Evolutionary conservation across 1,140 invertebrate genomes (phyloP).

Genomic region (Parapsyche elsis): DNA sequence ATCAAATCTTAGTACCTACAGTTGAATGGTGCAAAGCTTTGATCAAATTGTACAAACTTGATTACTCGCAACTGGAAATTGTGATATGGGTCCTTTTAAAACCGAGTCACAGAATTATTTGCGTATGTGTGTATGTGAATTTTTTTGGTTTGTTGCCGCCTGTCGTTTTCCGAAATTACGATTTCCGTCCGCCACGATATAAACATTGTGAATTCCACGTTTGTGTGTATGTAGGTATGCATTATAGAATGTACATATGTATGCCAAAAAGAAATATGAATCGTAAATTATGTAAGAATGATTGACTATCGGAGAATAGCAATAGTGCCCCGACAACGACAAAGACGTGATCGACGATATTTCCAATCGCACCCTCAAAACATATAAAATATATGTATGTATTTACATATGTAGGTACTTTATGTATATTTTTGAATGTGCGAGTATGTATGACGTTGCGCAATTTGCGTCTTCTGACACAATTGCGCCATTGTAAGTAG

Average conservation of each 20-base stretch:
- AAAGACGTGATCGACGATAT: conserved; percentile 13
- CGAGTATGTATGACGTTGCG: background rate
- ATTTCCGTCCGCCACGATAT: conserved; percentile 17
- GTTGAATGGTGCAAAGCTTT: too few species aligned
- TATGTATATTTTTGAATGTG: background rate
- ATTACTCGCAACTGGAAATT: too few species aligned
- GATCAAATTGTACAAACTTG: too few species aligned
- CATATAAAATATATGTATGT: background rate
- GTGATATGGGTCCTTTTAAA: too few species aligned
- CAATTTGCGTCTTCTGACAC: background rate
- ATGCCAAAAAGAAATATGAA: conserved; percentile 30
- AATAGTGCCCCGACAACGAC: conserved; percentile 16
- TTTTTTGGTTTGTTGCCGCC: conserved; percentile 10
- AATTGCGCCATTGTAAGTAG: background rate
- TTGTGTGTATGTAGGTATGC: background rate
- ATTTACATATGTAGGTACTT: background rate
- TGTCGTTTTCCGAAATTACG: conserved; percentile 27
- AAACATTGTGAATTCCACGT: conserved; percentile 30
- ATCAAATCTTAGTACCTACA: too few species aligned
- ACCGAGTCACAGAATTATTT: too few species aligned
- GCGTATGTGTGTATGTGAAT: background rate
- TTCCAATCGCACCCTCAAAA: conserved; percentile 4
- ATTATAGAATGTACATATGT: background rate
- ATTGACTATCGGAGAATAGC: conserved; percentile 22
- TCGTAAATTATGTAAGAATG: conserved; percentile 33